These are phyloP conservation scores for Halcyon badia DNA, from an alignment of 2,797 vertebrate genomes.

Conservation along the genomic window DNA sequence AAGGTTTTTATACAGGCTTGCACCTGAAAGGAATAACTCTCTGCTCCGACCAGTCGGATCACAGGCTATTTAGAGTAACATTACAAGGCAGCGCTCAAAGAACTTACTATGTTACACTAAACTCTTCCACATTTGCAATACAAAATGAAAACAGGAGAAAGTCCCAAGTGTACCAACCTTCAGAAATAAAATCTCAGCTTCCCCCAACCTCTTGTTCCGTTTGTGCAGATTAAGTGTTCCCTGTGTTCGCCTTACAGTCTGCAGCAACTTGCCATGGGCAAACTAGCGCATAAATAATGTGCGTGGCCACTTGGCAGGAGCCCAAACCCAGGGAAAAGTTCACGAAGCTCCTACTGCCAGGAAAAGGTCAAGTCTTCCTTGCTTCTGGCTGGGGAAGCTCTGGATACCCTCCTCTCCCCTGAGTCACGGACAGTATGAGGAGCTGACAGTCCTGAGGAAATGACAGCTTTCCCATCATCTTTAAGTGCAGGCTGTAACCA, in stretches of 20 bases:
- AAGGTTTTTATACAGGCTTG: constrained; percentile 58
- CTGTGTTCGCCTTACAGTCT: accelerated
- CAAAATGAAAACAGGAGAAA: neutral
- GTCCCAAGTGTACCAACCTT: neutral
- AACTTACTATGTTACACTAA: neutral
- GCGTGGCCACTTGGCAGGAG: constrained; percentile 16
- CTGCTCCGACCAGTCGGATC: neutral
- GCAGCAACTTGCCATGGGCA: neutral
- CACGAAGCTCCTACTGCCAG: neutral
- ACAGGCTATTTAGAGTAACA: constrained; percentile 65
- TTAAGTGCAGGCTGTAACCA: neutral
- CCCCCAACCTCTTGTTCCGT: neutral
- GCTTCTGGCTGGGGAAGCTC: neutral
- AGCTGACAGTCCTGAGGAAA: neutral
- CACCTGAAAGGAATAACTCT: constrained; percentile 45
- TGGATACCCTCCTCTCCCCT: neutral
- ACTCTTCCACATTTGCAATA: neutral
- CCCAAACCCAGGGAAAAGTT: neutral
- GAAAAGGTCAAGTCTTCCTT: constrained; percentile 15
- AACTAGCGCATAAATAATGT: neutral
- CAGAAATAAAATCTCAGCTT: neutral
- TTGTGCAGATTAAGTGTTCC: neutral
- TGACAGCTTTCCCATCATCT: neutral
- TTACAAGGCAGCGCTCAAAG: neutral
- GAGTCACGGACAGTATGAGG: neutral